Evolutionary conservation across 2,888 invertebrate species (phyloP).

Genomic region (Napeogenes inachia): DNA sequence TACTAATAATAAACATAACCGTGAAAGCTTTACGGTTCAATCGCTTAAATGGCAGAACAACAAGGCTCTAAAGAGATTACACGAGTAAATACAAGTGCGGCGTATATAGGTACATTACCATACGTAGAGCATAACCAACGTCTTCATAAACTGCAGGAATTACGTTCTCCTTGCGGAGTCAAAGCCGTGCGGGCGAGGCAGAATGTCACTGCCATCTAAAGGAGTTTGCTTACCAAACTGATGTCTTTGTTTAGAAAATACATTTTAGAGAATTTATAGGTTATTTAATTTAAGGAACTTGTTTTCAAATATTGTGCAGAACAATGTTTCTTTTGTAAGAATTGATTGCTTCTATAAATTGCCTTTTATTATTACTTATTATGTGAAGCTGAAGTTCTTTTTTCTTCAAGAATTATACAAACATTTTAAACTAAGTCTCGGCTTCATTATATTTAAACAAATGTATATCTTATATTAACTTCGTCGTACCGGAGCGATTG

Average conservation of each 20-base stretch:
- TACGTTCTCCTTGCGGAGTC: constrained; percentile 15
- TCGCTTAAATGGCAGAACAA: constrained; percentile 20
- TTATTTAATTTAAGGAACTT: not conserved
- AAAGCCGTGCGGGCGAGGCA: not conserved
- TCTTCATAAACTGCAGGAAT: constrained; percentile 30
- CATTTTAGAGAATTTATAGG: not conserved
- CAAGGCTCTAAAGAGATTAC: constrained; percentile 17
- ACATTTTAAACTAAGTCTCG: too few species aligned
- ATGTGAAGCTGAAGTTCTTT: too few species aligned
- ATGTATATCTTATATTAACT: constrained; percentile 11
- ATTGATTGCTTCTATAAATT: too few species aligned
- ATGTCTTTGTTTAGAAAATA: not conserved
- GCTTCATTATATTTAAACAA: too few species aligned
- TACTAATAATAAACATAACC: not conserved
- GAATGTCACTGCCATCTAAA: not conserved
- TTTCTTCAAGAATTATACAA: too few species aligned
- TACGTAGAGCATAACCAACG: constrained; percentile 13
- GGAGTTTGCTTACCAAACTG: not conserved
- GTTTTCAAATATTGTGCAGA: too few species aligned
- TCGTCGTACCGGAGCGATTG: constrained; percentile 17
- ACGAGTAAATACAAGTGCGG: constrained; percentile 15
- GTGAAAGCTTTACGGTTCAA: constrained; percentile 14
- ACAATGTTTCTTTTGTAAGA: too few species aligned
- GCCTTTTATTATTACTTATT: too few species aligned
- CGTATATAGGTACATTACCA: too few species aligned